Conservation (phyloP, 2,888 invertebrate species). For the Platypus cylindrus region DNA sequence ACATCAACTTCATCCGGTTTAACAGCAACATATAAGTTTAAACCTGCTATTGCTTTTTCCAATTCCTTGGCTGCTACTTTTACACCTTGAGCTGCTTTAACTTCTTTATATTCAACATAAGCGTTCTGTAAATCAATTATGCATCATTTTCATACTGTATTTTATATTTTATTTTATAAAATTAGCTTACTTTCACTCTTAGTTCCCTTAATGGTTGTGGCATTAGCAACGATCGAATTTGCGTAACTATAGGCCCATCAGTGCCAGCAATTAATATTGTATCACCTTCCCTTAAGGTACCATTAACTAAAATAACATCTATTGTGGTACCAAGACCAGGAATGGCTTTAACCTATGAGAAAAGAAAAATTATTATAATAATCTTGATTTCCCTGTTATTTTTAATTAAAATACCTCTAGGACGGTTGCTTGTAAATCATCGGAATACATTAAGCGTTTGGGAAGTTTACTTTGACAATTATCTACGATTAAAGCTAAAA, state of each 20-base stretch:
- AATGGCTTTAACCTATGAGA: conserved; percentile 75
- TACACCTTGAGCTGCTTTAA: conserved; percentile 93
- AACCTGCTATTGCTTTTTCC: conserved; percentile 93
- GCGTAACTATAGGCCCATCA: conserved; percentile 96
- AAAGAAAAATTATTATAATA: conserved; percentile 1
- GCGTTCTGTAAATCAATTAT: conserved; percentile 49
- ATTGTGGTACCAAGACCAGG: conserved; percentile 96
- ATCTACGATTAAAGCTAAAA: conserved; percentile 85
- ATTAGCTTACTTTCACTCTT: conserved; percentile 67
- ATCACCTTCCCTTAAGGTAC: conserved; percentile 84
- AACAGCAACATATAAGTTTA: conserved; percentile 84
- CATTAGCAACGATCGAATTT: conserved; percentile 92
- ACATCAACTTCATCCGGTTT: conserved; percentile 91
- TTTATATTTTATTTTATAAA: neutral
- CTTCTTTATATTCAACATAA: conserved; percentile 88
- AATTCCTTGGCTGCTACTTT: conserved; percentile 97
- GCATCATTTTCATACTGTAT: neutral
- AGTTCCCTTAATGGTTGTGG: conserved; percentile 97
- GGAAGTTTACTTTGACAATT: conserved; percentile 59
- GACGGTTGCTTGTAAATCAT: conserved; percentile 80
- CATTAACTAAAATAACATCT: conserved; percentile 96
- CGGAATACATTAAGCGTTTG: conserved; percentile 72
- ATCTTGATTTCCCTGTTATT: neutral
- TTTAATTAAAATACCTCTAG: conserved; percentile 11
- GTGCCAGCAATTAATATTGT: conserved; percentile 93